A percentile compares a stretch with the other conserved stretches of the same genome.
These are phyloP conservation scores for Periparus ater DNA, from an alignment of 2,797 vertebrate genomes.

Conservation along the genomic window DNA sequence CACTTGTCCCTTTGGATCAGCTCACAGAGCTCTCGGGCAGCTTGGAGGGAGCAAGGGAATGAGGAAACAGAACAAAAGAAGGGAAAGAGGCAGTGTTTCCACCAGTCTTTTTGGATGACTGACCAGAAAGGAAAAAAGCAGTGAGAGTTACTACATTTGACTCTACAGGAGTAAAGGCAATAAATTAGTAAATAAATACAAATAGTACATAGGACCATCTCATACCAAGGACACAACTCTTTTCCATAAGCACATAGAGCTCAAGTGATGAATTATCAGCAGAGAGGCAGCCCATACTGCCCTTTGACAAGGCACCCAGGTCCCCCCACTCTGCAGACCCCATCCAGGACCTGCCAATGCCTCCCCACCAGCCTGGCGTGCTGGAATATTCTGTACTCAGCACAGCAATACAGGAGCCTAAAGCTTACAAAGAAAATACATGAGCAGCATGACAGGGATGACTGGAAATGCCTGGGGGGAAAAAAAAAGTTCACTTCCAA, in stretches of 20 bases:
- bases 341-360: not conserved
- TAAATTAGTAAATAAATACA: not conserved
- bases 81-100: accelerated
- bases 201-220: not conserved
- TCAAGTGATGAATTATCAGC: not conserved
- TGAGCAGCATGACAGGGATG: accelerated
- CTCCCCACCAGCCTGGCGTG: accelerated
- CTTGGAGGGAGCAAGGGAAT: not conserved
- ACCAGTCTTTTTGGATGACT: not conserved
- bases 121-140: not conserved
- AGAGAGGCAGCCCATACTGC: not conserved
- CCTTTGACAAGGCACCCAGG: not conserved
- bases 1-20: not conserved
- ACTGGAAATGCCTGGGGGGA: not conserved
- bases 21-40: accelerated
- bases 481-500: not conserved
- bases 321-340: not conserved
- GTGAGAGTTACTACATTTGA: accelerated
- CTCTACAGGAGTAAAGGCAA: not conserved
- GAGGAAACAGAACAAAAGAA: not conserved
- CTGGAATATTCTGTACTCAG: not conserved
- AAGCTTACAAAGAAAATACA: not conserved
- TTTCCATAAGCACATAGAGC: accelerated
- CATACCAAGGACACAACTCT: not conserved
- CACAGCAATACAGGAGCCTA: not conserved